These are phyloP conservation scores for Podarcis cretensis DNA, from an alignment of 2,113 vertebrate species.

Conservation along the genomic window DNA sequence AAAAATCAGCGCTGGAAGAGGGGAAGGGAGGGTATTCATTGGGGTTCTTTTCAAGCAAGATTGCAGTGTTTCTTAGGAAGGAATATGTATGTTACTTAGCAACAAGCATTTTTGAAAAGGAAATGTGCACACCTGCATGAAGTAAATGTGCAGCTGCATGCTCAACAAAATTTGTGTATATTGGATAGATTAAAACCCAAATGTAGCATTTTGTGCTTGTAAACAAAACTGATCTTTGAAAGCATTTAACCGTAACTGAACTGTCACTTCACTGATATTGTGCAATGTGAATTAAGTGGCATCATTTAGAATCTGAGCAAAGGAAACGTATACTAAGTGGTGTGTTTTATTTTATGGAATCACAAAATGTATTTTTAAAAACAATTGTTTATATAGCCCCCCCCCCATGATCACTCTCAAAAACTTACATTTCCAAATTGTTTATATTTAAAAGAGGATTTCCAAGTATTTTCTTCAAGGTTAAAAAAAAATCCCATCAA, in stretches of 20 bases:
- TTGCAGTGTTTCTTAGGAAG: not conserved
- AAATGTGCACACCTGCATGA: not conserved
- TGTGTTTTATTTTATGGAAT: not conserved
- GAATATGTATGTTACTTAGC: constrained; percentile 15
- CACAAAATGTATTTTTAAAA: not conserved
- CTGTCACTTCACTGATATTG: not conserved
- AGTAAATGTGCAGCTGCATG: not conserved
- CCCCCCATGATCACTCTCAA: not conserved
- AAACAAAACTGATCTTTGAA: constrained; percentile 9
- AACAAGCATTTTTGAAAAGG: constrained; percentile 18
- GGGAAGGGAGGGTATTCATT: not conserved
- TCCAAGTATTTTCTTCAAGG: constrained; percentile 24
- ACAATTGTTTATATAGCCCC: not conserved
- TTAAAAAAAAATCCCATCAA: constrained; percentile 35
- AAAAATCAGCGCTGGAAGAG: not conserved
- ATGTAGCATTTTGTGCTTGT: constrained; percentile 1
- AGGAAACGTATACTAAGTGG: not conserved
- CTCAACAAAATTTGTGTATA: not conserved
- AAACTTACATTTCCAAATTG: not conserved
- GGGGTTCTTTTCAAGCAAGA: not conserved
- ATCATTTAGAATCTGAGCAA: not conserved
- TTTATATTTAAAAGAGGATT: not conserved
- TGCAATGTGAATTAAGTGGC: not conserved
- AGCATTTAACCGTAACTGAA: constrained; percentile 3
- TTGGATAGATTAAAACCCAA: constrained; percentile 6